Evolutionary conservation across 2,113 vertebrate genomes (phyloP), one percentile per base, ranked within the genome.

Genomic region (Speoplatyrhinus poulsoni): DNA sequence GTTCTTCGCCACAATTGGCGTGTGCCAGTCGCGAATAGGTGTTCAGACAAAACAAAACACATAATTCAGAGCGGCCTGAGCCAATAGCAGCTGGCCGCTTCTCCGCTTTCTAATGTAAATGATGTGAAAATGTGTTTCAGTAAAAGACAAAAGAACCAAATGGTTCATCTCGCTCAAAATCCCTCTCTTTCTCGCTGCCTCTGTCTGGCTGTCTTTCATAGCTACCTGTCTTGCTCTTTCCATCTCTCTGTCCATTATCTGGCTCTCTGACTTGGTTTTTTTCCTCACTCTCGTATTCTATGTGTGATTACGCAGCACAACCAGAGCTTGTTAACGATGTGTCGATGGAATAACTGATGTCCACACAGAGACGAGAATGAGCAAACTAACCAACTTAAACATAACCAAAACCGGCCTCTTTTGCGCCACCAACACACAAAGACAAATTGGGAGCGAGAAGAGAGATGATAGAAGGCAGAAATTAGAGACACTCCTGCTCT

Each of bases 101-200:
- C 77, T 82, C 9, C 52, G 77, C 81, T 88, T 86, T 89, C 75
- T 76, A 79, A 83, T 84, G 79, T 73, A 86, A 87, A 86, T 89
- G 53, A 87, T 81, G 82, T 80, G 77, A 78, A 86, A 85, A 86
- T 85, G 70, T 65, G 13, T 70, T 81, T 77, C 46, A 5, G 60
- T 52, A 10, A 65, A 75, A 71, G 72, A 71, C 72, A 71, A 52
- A 68, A 62, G 60, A 60, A 73, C 72, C 76, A 75, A 79, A 73
- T 79, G 77, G 63, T 67, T 78, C 70, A 47, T 54, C 52, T 54
- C n/a, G 13, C 52, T 54, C 52, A n/a, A n/a, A 9, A 11, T 17
- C 6, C 19, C 55, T 57, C 55, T 57, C 55, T 57, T 17, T 57
- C 16, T 57, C 7, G 52, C 52, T 16, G 52, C 13, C 16, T 54